phyloP scores from a whole-genome alignment of 2,797 vertebrate species.

The Onychomys torridus region DNA sequence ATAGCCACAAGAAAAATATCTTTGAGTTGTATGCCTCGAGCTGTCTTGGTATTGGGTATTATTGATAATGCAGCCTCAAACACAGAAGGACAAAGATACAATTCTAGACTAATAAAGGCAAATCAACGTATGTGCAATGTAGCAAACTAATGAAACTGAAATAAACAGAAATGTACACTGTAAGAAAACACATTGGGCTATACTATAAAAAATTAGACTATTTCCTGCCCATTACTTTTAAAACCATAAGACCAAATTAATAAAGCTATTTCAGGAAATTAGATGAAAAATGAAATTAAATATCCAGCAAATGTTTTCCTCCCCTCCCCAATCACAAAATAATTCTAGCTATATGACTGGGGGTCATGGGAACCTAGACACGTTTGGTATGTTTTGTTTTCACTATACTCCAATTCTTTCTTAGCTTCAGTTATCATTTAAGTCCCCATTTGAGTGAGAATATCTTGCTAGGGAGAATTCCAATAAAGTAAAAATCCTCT shows the following conservation, averaged over 20 bases:
- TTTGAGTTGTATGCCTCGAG: conserved; percentile 50
- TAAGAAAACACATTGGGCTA: conserved; percentile 54
- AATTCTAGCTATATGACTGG: conserved; percentile 36
- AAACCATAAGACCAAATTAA: conserved; percentile 39
- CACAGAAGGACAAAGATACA: conserved; percentile 59
- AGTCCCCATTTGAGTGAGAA: conserved; percentile 74
- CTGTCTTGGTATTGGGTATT: conserved; percentile 58
- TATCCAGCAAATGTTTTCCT: not conserved
- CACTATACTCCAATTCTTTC: conserved; percentile 56
- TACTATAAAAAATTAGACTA: conserved; percentile 64
- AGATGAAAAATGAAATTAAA: not conserved
- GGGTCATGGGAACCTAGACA: conserved; percentile 39
- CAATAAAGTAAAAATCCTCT: conserved; percentile 67
- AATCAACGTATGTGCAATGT: conserved; percentile 71
- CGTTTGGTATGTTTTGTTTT: conserved; percentile 52
- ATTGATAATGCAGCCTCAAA: conserved; percentile 78
- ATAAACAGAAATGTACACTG: conserved; percentile 38
- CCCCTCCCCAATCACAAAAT: conserved; percentile 37
- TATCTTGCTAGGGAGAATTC: conserved; percentile 80
- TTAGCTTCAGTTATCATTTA: conserved; percentile 75
- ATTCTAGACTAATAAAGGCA: conserved; percentile 65
- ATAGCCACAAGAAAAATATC: conserved; percentile 65
- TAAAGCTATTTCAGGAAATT: conserved; percentile 60
- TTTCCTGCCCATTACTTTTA: conserved; percentile 59
- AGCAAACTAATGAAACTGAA: conserved; percentile 64